Evolutionary conservation across 2,797 vertebrate genomes (phyloP).

Genomic region (Enteromius trimaculatus): DNA sequence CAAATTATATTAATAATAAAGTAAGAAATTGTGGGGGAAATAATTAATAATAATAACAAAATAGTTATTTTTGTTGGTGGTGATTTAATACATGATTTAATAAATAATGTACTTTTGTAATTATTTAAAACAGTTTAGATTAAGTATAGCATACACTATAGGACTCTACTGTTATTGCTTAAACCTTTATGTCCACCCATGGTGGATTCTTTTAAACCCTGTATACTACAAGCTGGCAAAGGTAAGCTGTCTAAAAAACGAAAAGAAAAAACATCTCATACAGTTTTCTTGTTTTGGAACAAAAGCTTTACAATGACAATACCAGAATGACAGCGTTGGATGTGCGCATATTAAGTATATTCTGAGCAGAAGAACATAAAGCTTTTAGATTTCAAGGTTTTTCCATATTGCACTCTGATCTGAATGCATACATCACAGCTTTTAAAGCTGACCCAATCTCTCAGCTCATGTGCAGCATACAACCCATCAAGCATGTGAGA

Average conservation of each 20-base stretch:
- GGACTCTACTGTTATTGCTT: background rate
- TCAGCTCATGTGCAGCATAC: conserved; percentile 17
- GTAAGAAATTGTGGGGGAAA: background rate
- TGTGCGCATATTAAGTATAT: background rate
- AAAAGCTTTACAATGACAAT: background rate
- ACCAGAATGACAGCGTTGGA: background rate
- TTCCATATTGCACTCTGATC: conserved; percentile 20
- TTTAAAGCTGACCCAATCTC: conserved; percentile 41
- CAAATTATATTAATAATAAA: background rate
- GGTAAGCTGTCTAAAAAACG: background rate
- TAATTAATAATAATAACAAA: background rate
- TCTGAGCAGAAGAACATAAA: background rate
- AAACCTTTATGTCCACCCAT: background rate
- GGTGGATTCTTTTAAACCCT: background rate
- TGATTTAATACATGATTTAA: background rate
- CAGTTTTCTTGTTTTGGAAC: background rate
- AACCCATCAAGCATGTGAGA: conserved; percentile 26
- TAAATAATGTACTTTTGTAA: background rate
- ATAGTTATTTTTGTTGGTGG: background rate
- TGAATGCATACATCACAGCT: conserved; percentile 12
- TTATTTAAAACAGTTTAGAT: background rate
- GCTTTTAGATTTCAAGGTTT: background rate
- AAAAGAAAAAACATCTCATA: background rate
- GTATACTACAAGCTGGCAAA: background rate
- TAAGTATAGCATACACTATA: background rate